Base-by-base conservation (phyloP, 2,797 vertebrate species). In the Anguilla anguilla region DNA sequence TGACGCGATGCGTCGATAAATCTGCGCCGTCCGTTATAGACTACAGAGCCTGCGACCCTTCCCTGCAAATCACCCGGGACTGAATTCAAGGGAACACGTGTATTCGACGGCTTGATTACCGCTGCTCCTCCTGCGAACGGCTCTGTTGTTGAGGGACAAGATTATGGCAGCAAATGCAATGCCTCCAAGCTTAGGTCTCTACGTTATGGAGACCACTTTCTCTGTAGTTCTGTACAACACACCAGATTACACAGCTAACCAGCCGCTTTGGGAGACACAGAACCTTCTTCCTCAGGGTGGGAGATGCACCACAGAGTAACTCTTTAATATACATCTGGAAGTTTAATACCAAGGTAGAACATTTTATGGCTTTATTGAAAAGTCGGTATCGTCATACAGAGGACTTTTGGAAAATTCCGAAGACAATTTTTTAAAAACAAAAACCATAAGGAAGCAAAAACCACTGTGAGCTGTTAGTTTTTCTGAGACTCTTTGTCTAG, bases 1-100 rank as follows among this genome's bases (percentile, higher is more conserved):
- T 95, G 94, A 93, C 93, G 93, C 93, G 92, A 92, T 91, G 92
- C 93, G 91, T 89, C 92, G 92, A 93, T 84, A 94, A 93, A 72
- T 72, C n/a, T 19, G 85, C 90, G 90, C 95, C 94, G 95, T 96
- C 95, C 95, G 95, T 93, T 94, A 39, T 94, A 92, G 91, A 93
- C 91, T 89, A 86, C 89, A 93, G 92, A 91, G 91, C 89, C 91
- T 91, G 93, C 67, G 92, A 92, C 91, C 74, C 89, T 89, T 91
- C 93, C 90, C 93, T 92, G 90, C 88, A 84, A 92, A 91, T 92
- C 94, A 92, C 94, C 84, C 87, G 94, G 94, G 95, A 94, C 94
- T 93, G 94, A 94, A 95, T 96, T 95, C 96, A 95, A 94, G 92
- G 92, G 91, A 93, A 92, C 82, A 88, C 82, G 69, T 82, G 53